phyloP scores from a whole-genome alignment of 2,113 vertebrate genomes.

The Ciconia stormi region DNA sequence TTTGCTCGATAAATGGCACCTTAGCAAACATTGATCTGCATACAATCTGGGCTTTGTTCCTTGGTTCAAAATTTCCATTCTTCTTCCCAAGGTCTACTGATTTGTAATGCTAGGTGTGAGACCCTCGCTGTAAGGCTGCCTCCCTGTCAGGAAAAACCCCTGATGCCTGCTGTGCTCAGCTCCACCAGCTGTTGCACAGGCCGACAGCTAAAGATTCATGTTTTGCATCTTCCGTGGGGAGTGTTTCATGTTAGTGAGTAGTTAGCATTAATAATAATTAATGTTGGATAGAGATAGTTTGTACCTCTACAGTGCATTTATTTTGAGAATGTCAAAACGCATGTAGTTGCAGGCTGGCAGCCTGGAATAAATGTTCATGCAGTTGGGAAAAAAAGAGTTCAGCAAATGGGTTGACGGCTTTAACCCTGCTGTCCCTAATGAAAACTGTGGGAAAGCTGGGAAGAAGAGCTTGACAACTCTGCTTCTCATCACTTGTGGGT shows the following conservation, averaged over 20 bases:
- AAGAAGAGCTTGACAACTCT: neutral
- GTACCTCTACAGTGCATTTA: neutral
- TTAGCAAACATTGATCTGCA: neutral
- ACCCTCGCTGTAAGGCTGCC: neutral
- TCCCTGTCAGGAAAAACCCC: neutral
- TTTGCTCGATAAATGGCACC: neutral
- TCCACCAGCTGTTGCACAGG: conserved; percentile 5
- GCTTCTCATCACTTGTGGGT: neutral
- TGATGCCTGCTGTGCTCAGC: neutral
- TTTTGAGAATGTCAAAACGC: neutral
- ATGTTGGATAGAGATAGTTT: neutral
- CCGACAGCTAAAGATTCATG: neutral
- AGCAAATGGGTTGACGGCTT: neutral
- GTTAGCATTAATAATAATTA: conserved; percentile 33
- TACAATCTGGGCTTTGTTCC: neutral
- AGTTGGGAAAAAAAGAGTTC: neutral
- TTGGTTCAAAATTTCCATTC: neutral
- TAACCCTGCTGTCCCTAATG: neutral
- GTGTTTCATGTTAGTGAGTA: neutral
- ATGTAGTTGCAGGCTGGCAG: neutral
- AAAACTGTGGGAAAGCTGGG: neutral
- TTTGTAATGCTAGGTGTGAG: neutral
- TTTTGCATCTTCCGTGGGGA: neutral
- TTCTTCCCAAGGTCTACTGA: neutral
- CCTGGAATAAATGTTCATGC: neutral